Base-by-base conservation (phyloP, 2,888 invertebrate genomes). In the Hypsopygia costalis region DNA sequence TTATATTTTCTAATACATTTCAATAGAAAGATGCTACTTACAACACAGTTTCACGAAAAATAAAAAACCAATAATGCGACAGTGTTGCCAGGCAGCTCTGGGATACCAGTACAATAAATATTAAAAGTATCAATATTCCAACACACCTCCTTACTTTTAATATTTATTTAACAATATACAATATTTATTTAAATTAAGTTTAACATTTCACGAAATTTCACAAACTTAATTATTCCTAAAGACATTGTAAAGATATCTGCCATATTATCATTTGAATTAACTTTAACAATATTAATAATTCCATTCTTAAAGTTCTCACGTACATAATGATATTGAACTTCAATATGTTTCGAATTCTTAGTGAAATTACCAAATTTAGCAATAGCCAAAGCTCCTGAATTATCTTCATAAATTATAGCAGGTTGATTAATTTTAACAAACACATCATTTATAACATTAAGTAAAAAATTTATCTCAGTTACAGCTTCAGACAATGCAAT, bases 361-460 rank as follows among this genome's bases (percentile, higher is more conserved):
- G 41, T 41, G 35, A 41, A 40, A n/a, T 43, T 43, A 1, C 36
- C 35, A 34, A 36, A 43, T 8, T 46, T 49, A 25, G 46, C 46
- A 34, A 47, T 46, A 7, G 40, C 38, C 10, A 62, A 25, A 40
- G 60, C 46, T 40, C 55, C 52, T 41, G 50, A 53, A 45, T 62
- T 62, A 41, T 58, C 52, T 47, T 54, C 62, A 51, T 57, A 62
- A n/a, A 62, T 40, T 12, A 56, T 57, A 11, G 62, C 42, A 12
- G 61, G 55, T 10, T 55, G 34, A 27, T 25, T 25, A 12, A 58
- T 9, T 39, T 55, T 36, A 21, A 54, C 34, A 38, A 52, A 44
- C 45, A 51, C 51, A 11, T 52, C 42, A 38, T 44, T 49, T 34
- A 53, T 50, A 22, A 57, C 34, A 39, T 52, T 47, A 38, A 41